Conservation (phyloP, 2,888 invertebrate genomes). For the Tipula unca region DNA sequence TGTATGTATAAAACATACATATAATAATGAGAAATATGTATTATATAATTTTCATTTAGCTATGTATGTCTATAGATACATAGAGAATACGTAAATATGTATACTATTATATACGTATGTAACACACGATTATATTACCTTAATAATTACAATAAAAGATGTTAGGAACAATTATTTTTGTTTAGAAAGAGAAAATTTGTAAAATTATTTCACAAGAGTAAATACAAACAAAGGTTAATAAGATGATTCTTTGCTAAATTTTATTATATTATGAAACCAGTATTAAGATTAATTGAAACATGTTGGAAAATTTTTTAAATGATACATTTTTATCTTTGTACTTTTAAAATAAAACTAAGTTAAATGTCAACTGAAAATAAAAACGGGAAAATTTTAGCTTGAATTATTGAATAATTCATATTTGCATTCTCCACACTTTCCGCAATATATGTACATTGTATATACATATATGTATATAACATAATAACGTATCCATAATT, state of each 20-base stretch:
- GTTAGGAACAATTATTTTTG: neutral
- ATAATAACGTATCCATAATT: too few species aligned
- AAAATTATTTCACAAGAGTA: neutral
- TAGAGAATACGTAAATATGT: neutral
- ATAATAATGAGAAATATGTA: neutral
- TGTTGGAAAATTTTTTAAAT: too few species aligned
- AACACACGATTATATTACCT: neutral
- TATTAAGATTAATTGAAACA: neutral
- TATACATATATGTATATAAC: too few species aligned
- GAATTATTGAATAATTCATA: too few species aligned
- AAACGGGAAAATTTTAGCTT: too few species aligned
- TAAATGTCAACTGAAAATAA: too few species aligned
- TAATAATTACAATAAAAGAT: constrained; percentile 8
- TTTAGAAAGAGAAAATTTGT: neutral
- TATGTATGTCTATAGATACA: neutral
- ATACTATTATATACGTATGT: neutral
- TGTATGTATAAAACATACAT: neutral
- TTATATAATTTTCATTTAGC: neutral
- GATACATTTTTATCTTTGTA: too few species aligned
- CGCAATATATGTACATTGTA: too few species aligned
- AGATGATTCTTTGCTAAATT: neutral
- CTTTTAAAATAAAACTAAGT: too few species aligned
- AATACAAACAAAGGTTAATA: neutral
- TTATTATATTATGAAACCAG: neutral
- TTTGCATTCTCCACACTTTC: too few species aligned